phyloP scores from a whole-genome alignment of 1,140 invertebrate genomes.

The Batillaria attramentaria region DNA sequence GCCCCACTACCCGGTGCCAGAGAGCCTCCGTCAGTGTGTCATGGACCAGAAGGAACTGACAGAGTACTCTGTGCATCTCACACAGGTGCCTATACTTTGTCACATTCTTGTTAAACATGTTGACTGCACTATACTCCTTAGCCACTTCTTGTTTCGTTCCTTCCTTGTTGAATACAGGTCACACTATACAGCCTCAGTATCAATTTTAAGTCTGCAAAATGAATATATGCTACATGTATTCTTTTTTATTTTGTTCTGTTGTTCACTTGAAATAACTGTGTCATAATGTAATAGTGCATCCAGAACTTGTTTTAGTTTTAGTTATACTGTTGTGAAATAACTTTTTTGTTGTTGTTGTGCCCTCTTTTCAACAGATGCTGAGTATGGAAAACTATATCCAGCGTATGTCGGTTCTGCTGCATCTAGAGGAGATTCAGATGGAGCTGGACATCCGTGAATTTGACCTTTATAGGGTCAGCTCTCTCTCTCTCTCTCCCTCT shows the following conservation, averaged over 20 bases:
- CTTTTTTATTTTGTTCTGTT: too few species aligned
- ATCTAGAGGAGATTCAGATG: slow-evolving; percentile 82
- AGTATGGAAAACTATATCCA: slow-evolving; percentile 64
- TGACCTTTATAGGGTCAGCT: slow-evolving; percentile 77
- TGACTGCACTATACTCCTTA: too few species aligned
- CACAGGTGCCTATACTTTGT: too few species aligned
- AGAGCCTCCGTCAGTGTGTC: slow-evolving; percentile 53
- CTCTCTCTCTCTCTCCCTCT: not conserved
- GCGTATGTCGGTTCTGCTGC: slow-evolving; percentile 81
- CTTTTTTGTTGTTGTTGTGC: slow-evolving; percentile 26
- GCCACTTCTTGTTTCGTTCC: too few species aligned
- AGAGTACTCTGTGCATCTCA: slow-evolving; percentile 48
- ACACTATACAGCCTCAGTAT: not conserved
- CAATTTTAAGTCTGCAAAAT: too few species aligned
- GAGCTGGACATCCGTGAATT: slow-evolving; percentile 80
- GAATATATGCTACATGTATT: too few species aligned
- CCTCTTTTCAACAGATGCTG: slow-evolving; percentile 47
- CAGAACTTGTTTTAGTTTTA: not conserved
- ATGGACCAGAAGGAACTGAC: slow-evolving; percentile 54
- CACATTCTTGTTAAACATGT: too few species aligned
- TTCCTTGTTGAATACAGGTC: not conserved
- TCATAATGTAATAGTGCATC: not conserved
- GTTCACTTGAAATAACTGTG: too few species aligned
- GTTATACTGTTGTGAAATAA: not conserved
- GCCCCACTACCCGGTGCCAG: slow-evolving; percentile 61